Evolutionary conservation across 2,797 vertebrate genomes (phyloP).

Genomic region (Neosalanx taihuensis): DNA sequence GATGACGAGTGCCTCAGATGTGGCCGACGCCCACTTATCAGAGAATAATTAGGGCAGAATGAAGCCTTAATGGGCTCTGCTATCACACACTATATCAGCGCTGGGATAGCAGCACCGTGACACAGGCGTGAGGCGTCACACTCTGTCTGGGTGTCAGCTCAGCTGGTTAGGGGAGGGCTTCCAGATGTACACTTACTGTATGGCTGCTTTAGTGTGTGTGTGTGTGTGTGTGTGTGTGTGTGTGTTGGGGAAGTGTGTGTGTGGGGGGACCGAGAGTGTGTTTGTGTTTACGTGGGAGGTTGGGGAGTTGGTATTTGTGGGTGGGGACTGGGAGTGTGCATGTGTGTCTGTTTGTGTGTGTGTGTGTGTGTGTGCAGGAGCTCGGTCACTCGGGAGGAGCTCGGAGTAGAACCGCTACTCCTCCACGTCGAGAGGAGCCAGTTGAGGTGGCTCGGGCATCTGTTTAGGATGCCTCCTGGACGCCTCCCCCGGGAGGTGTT

Average conservation of each 20-base stretch:
- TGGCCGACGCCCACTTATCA: conserved; percentile 58
- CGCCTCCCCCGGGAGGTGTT: no score
- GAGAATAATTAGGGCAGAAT: conserved; percentile 61
- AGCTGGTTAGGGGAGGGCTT: conserved; percentile 27
- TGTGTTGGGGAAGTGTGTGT: neutral
- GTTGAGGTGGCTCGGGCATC: no score
- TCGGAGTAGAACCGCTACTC: no score
- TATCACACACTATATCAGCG: neutral
- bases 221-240: neutral
- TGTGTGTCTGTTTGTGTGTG: conserved; percentile 17
- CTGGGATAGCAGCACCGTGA: neutral
- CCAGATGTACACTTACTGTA: neutral
- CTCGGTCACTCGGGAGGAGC: no score
- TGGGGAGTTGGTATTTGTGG: neutral
- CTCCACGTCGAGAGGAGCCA: no score
- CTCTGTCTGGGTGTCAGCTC: conserved; percentile 33
- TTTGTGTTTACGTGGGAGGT: no score
- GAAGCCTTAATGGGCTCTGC: conserved; percentile 56
- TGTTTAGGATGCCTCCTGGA: no score
- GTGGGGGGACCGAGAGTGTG: neutral
- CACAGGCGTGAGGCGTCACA: neutral
- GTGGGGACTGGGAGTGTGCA: neutral
- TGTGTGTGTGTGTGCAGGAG: neutral
- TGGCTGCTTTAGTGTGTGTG: neutral
- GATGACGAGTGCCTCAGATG: conserved; percentile 52